Conservation (phyloP, 2,113 vertebrate genomes). For the Ictalurus punctatus region DNA sequence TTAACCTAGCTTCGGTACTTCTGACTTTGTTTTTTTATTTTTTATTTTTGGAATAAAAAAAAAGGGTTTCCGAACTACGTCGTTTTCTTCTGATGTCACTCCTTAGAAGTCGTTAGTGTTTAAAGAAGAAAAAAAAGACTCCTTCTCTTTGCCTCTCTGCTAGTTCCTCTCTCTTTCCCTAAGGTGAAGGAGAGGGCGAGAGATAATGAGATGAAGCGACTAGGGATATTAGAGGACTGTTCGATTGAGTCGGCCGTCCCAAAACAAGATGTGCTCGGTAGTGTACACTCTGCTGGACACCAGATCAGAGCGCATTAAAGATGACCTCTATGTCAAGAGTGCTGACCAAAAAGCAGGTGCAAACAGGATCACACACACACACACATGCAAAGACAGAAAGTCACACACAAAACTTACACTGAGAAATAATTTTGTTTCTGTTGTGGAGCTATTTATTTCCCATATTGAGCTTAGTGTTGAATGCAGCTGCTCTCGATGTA, state of each 20-base stretch:
- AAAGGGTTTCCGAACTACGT: no score
- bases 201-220: slow-evolving; percentile 66
- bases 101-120: slow-evolving; percentile 11
- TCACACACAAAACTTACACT: background rate
- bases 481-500: background rate
- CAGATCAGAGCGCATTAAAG: slow-evolving; percentile 74
- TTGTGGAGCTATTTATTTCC: background rate
- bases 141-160: slow-evolving; percentile 17
- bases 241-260: slow-evolving; percentile 64
- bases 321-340: slow-evolving; percentile 67
- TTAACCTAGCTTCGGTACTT: background rate
- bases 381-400: background rate
- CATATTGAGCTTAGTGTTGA: background rate
- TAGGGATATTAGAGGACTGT: slow-evolving; percentile 72
- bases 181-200: background rate
- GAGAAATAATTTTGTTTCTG: background rate
- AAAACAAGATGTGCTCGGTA: slow-evolving; percentile 67
- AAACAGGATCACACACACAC: slow-evolving; percentile 59
- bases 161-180: slow-evolving; percentile 44
- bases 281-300: slow-evolving; percentile 58
- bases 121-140: slow-evolving; percentile 17
- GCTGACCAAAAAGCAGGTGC: slow-evolving; percentile 73
- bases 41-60: background rate
- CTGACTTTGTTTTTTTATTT: background rate
- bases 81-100: background rate